Base-by-base conservation (phyloP, 2,113 vertebrate genomes). In the Ciconia maguari region DNA sequence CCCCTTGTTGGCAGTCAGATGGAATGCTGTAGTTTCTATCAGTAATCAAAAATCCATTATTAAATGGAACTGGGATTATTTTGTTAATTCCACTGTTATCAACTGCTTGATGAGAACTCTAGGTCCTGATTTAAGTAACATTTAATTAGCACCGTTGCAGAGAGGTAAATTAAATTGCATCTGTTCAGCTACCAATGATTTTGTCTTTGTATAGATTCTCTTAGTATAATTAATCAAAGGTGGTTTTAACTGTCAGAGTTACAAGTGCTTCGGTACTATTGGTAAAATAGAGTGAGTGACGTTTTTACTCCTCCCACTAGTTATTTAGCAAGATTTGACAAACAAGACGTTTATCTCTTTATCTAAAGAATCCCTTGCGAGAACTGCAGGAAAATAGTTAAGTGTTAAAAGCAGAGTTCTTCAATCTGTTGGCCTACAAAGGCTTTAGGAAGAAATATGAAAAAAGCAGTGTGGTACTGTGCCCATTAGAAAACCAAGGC, bases 41-140 rank as follows among this genome's bases (percentile, higher is more conserved):
- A 82, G 85, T 84, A 95, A 92, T 69, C 88, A 95, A 92, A 94
- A 95, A 82, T 77, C 54, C 79, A 92, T 87, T 96, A 90, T 93
- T 87, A 82, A 92, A 87, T 65, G 44, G 55, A 89, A 91, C 17
- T 62, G 38, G 55, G 80, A 84, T 87, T 79, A 91, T 93, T 95
- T 93, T 42, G 38, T 80, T 93, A 91, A 84, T 90, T 88, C 87
- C 38, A 49, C 41, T 81, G 42, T 46, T 96, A 84, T 76, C 83
- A 96, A 72, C 68, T 77, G 51, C 38, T 93, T 90, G 51, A 87
- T 83, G 78, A 94, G 76, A 70, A 77, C 57, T 71, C 64, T 64
- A 74, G 38, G 22, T 93, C 42, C 64, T 87, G 93, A 85, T 90
- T 93, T 96, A 94, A 93, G 74, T 46, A 89, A 38, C 34, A 65